These are phyloP conservation scores for Drosophila bunnanda DNA, from an alignment of 2,888 invertebrate species.

Conservation along the genomic window DNA sequence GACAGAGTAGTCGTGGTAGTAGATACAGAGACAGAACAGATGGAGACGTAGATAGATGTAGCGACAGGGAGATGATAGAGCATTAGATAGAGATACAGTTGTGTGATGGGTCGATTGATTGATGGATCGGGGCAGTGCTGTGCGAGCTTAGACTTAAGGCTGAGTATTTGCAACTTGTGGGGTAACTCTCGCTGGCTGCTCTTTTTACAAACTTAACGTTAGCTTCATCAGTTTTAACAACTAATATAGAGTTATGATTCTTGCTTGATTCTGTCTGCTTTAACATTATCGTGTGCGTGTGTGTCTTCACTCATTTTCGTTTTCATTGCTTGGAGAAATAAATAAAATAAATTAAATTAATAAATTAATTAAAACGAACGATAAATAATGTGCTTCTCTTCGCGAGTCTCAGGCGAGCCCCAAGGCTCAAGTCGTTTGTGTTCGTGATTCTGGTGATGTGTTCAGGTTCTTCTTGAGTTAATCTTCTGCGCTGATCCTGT, in stretches of 20 bases:
- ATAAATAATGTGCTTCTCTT: conserved; percentile 74
- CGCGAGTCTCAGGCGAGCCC: conserved; percentile 62
- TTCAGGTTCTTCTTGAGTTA: conserved; percentile 28
- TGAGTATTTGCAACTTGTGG: conserved; percentile 75
- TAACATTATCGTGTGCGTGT: conserved; percentile 40
- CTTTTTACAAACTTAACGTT: conserved; percentile 75
- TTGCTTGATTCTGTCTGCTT: conserved; percentile 45
- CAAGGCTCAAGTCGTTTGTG: conserved; percentile 58
- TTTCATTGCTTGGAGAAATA: conserved; percentile 71
- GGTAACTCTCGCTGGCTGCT: conserved; percentile 75
- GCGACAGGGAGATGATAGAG: conserved; percentile 32
- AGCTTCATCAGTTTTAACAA: conserved; percentile 60
- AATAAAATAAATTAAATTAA: conserved; percentile 83
- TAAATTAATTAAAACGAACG: conserved; percentile 80
- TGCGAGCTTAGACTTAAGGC: conserved; percentile 71
- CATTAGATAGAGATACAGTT: conserved; percentile 20
- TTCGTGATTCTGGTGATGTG: conserved; percentile 35
- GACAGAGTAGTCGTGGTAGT: conserved; percentile 23
- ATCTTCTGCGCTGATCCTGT: conserved; percentile 20
- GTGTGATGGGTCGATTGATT: conserved; percentile 21
- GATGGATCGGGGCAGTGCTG: conserved; percentile 31
- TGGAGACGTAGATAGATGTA: conserved; percentile 16
- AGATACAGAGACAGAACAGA: conserved; percentile 31
- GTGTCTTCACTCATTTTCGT: conserved; percentile 50
- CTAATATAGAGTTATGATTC: conserved; percentile 49